Base-by-base conservation (phyloP, 2,888 invertebrate species). In the Cotesia congregata region DNA sequence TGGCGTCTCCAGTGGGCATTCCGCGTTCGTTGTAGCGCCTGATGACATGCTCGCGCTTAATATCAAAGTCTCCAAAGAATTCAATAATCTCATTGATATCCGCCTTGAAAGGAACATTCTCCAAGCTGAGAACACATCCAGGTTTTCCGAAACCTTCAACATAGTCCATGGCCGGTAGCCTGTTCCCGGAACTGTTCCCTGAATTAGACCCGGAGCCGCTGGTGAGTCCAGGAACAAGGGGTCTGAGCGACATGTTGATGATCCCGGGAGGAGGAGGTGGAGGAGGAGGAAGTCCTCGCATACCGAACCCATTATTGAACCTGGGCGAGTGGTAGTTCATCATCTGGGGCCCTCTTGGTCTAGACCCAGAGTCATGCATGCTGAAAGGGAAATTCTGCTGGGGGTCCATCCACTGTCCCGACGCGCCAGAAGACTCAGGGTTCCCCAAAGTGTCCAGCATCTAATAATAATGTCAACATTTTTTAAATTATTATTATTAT, bases 81-180 rank as follows among this genome's bases (percentile, higher is more conserved):
- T 93, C 92, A 80, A 97, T 90, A 77, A 98, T 96, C 83, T 98
- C 98, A 79, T 96, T 94, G 12, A 97, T 94, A 39, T 94, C 93
- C 0, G 97, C 96, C 83, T 95, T 94, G 90, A 95, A 97, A 0
- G 97, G 97, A 1, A 98, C 95, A 90, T 98, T 98, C 86, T 96
- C 95, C 90, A 97, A 92, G 3, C 94, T 93, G 0, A 98, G 91
- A 0, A 97, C 96, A 89, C 97, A 97, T 67, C 96, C 97, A 0
- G 95, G 95, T 67, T 93, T 93, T 7, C 94, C 94, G 85, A 95
- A 94, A 76, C 92, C 92, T 50, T 93, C 92, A 20, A 90, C 87
- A 69, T 84, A 86, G 9, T 87, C 87, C 72, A 85, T 83, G 2
- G 81, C 79, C 1, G 79, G 79, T 0, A 85, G 85, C 72, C 83